Conservation (phyloP, 2,888 invertebrate genomes). For the Teinopalpus imperialis region DNA sequence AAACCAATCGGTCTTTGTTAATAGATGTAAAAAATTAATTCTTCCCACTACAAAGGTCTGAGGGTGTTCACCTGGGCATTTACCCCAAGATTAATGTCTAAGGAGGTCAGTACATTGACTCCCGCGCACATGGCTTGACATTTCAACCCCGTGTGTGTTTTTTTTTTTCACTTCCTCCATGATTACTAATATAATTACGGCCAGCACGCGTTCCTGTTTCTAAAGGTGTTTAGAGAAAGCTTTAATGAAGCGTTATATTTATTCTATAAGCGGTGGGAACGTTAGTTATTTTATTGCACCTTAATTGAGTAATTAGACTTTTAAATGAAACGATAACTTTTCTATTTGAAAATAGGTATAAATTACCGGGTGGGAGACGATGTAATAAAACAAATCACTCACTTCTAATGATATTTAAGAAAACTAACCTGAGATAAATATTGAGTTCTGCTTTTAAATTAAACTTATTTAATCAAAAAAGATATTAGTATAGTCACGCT, state of each 20-base stretch:
- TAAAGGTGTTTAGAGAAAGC: slow-evolving; percentile 77
- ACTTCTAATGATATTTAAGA: too few species aligned
- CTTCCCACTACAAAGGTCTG: slow-evolving; percentile 39
- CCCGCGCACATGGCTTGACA: slow-evolving; percentile 72
- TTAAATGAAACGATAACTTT: neutral
- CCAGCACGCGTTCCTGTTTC: slow-evolving; percentile 64
- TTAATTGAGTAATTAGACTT: neutral
- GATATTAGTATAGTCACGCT: too few species aligned
- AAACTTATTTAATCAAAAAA: too few species aligned
- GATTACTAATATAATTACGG: slow-evolving; percentile 57
- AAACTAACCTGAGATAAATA: too few species aligned
- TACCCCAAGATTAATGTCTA: slow-evolving; percentile 75
- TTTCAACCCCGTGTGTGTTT: slow-evolving; percentile 50
- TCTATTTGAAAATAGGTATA: neutral
- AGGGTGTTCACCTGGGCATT: slow-evolving; percentile 68
- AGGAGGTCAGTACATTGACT: slow-evolving; percentile 58
- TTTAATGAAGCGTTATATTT: slow-evolving; percentile 56
- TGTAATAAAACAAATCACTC: too few species aligned
- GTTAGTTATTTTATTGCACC: slow-evolving; percentile 24
- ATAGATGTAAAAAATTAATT: slow-evolving; percentile 1
- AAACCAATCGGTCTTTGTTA: slow-evolving; percentile 4
- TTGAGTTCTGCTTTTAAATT: too few species aligned
- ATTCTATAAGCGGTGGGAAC: slow-evolving; percentile 22
- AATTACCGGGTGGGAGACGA: too few species aligned
- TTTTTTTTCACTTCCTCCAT: slow-evolving; percentile 65